These are phyloP conservation scores for Sarcophaga bullata DNA, from an alignment of 1,140 invertebrate species.

Conservation along the genomic window DNA sequence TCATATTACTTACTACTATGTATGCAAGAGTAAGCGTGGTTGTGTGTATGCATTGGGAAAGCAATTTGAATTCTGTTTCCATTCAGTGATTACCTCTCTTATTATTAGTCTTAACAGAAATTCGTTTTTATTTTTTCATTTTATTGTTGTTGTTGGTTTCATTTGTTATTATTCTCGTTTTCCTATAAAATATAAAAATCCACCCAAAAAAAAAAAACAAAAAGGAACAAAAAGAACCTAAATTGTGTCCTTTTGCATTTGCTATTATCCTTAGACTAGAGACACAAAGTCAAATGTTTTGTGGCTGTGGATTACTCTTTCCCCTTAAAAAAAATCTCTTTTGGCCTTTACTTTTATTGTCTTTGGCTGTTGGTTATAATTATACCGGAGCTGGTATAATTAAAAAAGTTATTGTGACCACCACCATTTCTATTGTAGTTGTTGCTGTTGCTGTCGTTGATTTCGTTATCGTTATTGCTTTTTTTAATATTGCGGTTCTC, in stretches of 20 bases:
- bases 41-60: neutral
- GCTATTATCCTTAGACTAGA: conserved; percentile 22
- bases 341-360: neutral
- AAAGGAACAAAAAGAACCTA: neutral
- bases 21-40: neutral
- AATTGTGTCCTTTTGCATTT: conserved; percentile 30
- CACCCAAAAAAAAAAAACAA: neutral
- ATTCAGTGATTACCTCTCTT: conserved; percentile 37
- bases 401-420: conserved; percentile 40
- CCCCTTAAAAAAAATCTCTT: neutral
- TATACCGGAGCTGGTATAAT: conserved; percentile 28
- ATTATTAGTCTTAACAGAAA: neutral
- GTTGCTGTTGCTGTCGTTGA: conserved; percentile 8
- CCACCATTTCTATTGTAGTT: neutral
- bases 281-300: conserved; percentile 30
- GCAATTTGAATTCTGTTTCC: conserved; percentile 34
- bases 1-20: too few relatives aligned
- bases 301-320: neutral
- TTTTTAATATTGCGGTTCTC: conserved; percentile 6
- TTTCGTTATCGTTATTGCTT: neutral
- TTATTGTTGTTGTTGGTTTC: neutral
- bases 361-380: conserved; percentile 14
- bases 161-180: neutral
- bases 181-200: neutral
- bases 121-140: neutral